These are phyloP conservation scores for Propsilocerus akamusi DNA, from an alignment of 1,140 invertebrate species.

Conservation along the genomic window DNA sequence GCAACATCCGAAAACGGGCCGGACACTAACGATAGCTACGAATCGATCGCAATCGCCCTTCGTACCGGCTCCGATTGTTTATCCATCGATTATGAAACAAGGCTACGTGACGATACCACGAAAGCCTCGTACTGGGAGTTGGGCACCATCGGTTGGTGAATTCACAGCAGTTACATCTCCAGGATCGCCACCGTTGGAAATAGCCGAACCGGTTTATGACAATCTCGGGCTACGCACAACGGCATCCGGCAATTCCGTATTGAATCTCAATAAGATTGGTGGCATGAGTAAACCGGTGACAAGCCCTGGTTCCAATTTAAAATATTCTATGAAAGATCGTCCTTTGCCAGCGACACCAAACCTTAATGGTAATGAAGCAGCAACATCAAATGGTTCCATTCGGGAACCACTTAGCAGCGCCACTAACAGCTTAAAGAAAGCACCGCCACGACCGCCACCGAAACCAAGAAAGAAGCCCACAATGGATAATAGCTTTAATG, in stretches of 20 bases:
- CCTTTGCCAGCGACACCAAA: constrained; percentile 36
- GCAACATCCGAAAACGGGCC: constrained; percentile 20
- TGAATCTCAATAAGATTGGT: constrained; percentile 46
- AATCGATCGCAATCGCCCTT: constrained; percentile 55
- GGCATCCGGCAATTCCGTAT: constrained; percentile 62
- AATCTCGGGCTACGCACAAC: constrained; percentile 65
- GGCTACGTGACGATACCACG: constrained; percentile 72
- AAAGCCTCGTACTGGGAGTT: constrained; percentile 59
- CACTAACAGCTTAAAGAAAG: constrained; percentile 34
- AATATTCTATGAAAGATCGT: constrained; percentile 30
- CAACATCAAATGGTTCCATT: background rate
- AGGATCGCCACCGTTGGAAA: constrained; percentile 30
- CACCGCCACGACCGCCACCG: constrained; percentile 59
- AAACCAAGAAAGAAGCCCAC: constrained; percentile 72
- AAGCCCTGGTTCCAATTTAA: constrained; percentile 19
- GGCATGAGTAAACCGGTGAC: constrained; percentile 12
- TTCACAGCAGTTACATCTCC: constrained; percentile 26
- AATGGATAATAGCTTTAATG: too few species aligned
- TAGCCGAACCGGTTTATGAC: constrained; percentile 61
- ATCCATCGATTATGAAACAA: constrained; percentile 40
- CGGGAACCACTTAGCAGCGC: constrained; percentile 22
- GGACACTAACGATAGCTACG: constrained; percentile 25
- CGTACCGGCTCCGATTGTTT: constrained; percentile 27
- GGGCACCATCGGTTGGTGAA: constrained; percentile 39
- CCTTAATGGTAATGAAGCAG: constrained; percentile 13